Evolutionary conservation across 1,140 invertebrate genomes (phyloP), one percentile per base, ranked within the genome.

Genomic region (Penaeus chinensis): DNA sequence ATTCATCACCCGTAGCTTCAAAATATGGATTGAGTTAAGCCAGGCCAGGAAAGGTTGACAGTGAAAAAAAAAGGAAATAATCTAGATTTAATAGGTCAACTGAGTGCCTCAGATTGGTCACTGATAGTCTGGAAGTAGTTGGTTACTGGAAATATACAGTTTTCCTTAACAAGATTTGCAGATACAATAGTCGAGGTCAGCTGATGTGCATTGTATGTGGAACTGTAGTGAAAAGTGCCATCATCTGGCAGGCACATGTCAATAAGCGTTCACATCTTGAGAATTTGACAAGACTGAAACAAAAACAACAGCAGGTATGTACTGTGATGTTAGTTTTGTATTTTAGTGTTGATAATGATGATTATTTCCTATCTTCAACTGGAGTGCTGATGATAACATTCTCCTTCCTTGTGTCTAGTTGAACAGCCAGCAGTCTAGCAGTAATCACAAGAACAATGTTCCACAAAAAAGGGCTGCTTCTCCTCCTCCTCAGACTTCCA

Each of bases 131-230:
- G 37, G 37, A 42, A 42, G 54, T 54, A 54, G 16, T 54, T 13
- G 10, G 2, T 54, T 11, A 13, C 54, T 54, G 16, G 54, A 54
- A 8, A 54, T 54, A 54, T 54, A 13, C 11, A 54, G 11, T 54
- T 83, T 60, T 27, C 85, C 65, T 86, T 65, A 86, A 60, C 27
- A 32, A 69, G 20, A 27, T 24, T 81, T 24, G 13, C 69, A 87
- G 86, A 83, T 87, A 87, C 74, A 87, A 87, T 66, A 90, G 89
- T 32, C 77, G 89, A 69, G 89, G 89, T 7, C 89, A 90, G 47
- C 82, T 90, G 71, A 89, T 88, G 89, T 90, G 89, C n/a, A 54
- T 90, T 42, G 89, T 90, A 54, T 90, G 89, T 85, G 87, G 89
- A 2, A 81, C 79, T 54, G 65, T 74, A 54, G 89, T 90, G 37